Evolutionary conservation across 2,113 vertebrate genomes (phyloP), one percentile per base, ranked within the genome.

Genomic region (Pandion haliaetus): DNA sequence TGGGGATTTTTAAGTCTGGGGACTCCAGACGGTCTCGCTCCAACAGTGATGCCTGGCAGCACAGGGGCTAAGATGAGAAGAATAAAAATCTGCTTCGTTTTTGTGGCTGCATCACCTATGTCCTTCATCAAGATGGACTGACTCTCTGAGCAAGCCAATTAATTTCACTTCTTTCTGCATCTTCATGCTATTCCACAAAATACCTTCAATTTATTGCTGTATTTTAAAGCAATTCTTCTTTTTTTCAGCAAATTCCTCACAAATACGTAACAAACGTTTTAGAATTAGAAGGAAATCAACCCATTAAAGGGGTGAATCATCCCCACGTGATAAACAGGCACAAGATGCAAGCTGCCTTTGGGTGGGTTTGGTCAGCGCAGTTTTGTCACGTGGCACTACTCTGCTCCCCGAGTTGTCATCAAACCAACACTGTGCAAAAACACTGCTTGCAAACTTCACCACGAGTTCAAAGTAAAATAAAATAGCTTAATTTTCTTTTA

Each of bases 361-460:
- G 78, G 67, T 13, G 70, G 40, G 14, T 74, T 87, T 28, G 20
- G 61, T 28, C 50, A 17, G 67, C 1, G 31, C 0, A 16, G 13
- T n/a, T 71, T 19, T 34, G 17, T 69, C 78, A 23, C 50, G 1
- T 0, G 9, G 77, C 44, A 3, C 38, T 9, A 24, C 2, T 17
- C 32, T 2, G 57, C 77, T 85, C 86, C 70, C 73, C 9, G 6
- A 7, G 24, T 25, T 11, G 14, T 3, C 87, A 54, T 8, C 76
- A 9, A 79, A 36, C 45, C n/a, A 26, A 19, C n/a, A 14, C 18
- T 58, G 14, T 0, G 2, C 5, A 36, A 54, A 81, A 71, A 12
- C 71, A 6, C 40, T 3, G 2, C 88, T 21, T 2, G 38, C 59
- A 50, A 78, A 42, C 55, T 7, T 69, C 85, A 28, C 89, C 3